These are phyloP conservation scores for Myopa tessellatipennis DNA, from an alignment of 2,888 invertebrate species.

Conservation along the genomic window DNA sequence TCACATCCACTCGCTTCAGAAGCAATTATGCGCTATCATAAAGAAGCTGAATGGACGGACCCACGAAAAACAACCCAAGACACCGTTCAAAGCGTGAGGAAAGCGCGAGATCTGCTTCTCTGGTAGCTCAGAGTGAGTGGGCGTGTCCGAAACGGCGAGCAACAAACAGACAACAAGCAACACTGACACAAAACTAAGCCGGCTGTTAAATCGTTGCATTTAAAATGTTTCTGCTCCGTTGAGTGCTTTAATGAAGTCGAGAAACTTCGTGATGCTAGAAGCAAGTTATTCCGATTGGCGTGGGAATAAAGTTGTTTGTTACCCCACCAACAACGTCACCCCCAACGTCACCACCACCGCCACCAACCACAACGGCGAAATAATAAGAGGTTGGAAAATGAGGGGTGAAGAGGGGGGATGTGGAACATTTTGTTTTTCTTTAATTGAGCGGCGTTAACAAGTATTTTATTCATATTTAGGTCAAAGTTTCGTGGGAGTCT, in stretches of 20 bases:
- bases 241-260: constrained; percentile 25
- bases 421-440: constrained; percentile 18
- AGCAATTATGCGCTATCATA: too few species aligned
- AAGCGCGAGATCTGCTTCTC: neutral
- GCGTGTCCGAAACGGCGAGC: neutral
- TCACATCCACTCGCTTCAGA: too few species aligned
- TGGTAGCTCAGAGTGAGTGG: neutral
- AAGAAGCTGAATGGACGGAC: too few species aligned
- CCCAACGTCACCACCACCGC: neutral
- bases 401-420: neutral
- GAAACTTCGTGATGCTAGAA: neutral
- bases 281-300: constrained; percentile 16
- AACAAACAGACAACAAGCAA: constrained; percentile 15
- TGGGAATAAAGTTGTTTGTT: neutral
- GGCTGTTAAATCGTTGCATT: constrained; percentile 22
- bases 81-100: neutral
- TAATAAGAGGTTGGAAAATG: neutral
- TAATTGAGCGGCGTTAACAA: constrained; percentile 11
- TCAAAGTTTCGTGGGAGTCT: constrained; percentile 28
- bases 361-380: neutral
- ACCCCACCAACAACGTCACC: neutral
- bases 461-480: constrained; percentile 11
- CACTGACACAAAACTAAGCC: constrained; percentile 36
- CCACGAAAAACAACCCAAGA: too few species aligned
- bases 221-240: neutral